Evolutionary conservation across 2,888 invertebrate genomes (phyloP).

Genomic region (Cantharis rufa): DNA sequence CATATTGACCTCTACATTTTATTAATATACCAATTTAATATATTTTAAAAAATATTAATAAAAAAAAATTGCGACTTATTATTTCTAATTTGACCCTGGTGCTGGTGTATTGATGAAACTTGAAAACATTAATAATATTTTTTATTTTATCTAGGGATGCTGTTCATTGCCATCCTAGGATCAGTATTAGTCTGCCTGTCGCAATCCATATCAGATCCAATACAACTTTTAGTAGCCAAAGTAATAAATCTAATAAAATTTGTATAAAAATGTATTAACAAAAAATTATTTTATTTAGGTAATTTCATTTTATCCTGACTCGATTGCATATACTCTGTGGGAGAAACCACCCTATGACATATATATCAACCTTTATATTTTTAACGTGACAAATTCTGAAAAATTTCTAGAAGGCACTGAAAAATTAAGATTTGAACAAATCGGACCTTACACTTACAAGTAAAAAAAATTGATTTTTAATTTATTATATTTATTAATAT

Average conservation of each 20-base stretch:
- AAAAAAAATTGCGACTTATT: no score
- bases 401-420: slow-evolving; percentile 67
- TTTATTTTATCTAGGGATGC: neutral
- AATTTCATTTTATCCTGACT: slow-evolving; percentile 52
- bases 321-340: slow-evolving; percentile 67
- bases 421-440: slow-evolving; percentile 70
- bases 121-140: no score
- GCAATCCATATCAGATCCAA: neutral
- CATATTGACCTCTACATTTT: neutral
- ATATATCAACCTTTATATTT: slow-evolving; percentile 69
- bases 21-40: no score
- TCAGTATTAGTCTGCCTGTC: neutral
- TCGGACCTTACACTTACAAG: slow-evolving; percentile 85
- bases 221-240: neutral
- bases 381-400: slow-evolving; percentile 79
- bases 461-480: slow-evolving; percentile 54
- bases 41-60: no score
- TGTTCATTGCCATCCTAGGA: neutral
- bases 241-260: neutral
- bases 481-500: neutral
- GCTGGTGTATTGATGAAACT: no score
- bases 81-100: no score
- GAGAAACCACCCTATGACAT: slow-evolving; percentile 68
- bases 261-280: neutral
- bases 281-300: slow-evolving; percentile 40